Conservation (phyloP, 1,140 invertebrate genomes). For the Drosophila hydei region DNA sequence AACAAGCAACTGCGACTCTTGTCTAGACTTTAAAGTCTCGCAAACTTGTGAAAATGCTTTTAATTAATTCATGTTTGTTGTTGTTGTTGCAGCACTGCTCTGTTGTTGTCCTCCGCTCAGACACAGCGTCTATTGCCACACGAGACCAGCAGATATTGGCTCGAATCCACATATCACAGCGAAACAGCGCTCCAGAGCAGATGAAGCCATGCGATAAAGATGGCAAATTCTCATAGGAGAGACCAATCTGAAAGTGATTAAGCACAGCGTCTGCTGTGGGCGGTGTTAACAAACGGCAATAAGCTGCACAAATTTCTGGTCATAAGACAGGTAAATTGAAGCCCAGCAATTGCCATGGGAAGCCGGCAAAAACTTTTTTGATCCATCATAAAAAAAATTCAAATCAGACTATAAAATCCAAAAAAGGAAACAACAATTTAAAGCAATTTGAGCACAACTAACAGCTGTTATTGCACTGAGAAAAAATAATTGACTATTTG, state of each 20-base stretch:
- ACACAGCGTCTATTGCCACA: constrained; percentile 62
- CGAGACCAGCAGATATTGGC: constrained; percentile 24
- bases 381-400: not conserved
- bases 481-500: constrained; percentile 5
- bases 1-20: constrained; percentile 47
- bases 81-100: constrained; percentile 4
- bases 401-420: not conserved
- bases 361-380: constrained; percentile 3
- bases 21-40: constrained; percentile 50
- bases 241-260: constrained; percentile 33
- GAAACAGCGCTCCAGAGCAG: constrained; percentile 36
- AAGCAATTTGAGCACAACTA: not conserved
- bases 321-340: constrained; percentile 2
- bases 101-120: constrained; percentile 33
- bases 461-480: constrained; percentile 10
- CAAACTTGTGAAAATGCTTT: constrained; percentile 68
- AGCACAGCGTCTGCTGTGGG: constrained; percentile 23
- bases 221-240: constrained; percentile 22
- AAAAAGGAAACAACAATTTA: constrained; percentile 32
- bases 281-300: constrained; percentile 1
- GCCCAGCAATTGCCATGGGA: constrained; percentile 6
- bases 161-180: constrained; percentile 19
- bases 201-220: constrained; percentile 53
- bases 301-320: not conserved
- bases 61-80: constrained; percentile 74